Conservation (phyloP, 2,888 invertebrate species). For the Odiellus spinosus region DNA sequence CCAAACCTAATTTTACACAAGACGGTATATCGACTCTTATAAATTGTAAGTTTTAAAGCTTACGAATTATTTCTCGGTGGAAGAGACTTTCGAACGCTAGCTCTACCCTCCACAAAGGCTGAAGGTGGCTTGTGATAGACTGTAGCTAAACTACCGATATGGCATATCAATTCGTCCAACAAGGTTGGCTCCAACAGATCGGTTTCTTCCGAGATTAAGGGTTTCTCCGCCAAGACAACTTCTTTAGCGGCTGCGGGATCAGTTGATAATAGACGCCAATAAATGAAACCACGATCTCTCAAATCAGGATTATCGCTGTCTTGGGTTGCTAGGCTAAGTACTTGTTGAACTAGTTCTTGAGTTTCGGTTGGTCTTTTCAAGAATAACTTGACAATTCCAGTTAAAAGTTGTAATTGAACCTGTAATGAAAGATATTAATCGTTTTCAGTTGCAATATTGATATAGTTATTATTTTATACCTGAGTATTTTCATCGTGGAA, state of each 20-base stretch:
- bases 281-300: conserved; percentile 95
- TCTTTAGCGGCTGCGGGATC: conserved; percentile 99
- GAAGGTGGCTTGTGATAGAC: conserved; percentile 99
- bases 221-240: conserved; percentile 96
- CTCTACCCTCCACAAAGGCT: conserved; percentile 82
- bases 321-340: conserved; percentile 51
- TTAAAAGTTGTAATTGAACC: conserved; percentile 79
- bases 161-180: conserved; percentile 93
- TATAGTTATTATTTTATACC: conserved; percentile 34
- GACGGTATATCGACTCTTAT: no score
- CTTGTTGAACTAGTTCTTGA: conserved; percentile 94
- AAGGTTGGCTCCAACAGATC: conserved; percentile 93
- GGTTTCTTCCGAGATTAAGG: conserved; percentile 96
- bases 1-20: neutral
- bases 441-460: neutral
- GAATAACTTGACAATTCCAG: conserved; percentile 96
- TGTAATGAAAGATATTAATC: conserved; percentile 18
- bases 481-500: conserved; percentile 94
- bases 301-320: conserved; percentile 96
- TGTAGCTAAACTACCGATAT: conserved; percentile 92
- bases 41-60: conserved; percentile 1
- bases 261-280: conserved; percentile 94
- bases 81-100: conserved; percentile 25
- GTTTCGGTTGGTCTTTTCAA: conserved; percentile 95
- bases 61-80: conserved; percentile 20